phyloP scores from a whole-genome alignment of 2,797 vertebrate species.

The Chloroceryle amazona region DNA sequence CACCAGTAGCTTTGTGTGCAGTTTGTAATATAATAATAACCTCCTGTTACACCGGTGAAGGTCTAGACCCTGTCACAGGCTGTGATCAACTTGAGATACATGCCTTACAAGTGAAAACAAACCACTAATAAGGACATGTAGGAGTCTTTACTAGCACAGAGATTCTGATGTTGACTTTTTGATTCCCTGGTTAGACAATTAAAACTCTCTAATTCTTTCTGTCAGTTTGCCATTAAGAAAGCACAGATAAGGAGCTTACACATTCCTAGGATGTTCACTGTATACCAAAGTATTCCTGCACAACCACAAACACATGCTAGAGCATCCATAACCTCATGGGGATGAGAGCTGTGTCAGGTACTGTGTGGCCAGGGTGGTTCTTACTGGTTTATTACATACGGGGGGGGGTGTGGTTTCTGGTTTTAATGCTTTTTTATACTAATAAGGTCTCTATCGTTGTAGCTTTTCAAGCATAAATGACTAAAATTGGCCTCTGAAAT shows the following conservation, averaged over 20 bases:
- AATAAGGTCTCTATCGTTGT: background rate
- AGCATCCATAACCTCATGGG: background rate
- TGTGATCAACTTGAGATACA: background rate
- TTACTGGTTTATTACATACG: background rate
- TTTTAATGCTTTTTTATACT: background rate
- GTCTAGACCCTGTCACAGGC: background rate
- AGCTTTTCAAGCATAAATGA: background rate
- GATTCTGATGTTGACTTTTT: background rate
- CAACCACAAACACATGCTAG: background rate
- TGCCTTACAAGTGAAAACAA: background rate
- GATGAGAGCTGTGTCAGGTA: background rate
- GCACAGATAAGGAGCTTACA: background rate
- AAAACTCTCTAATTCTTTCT: background rate
- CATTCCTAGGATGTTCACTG: background rate
- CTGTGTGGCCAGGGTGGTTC: background rate
- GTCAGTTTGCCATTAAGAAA: background rate
- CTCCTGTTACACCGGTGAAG: background rate
- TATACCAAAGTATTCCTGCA: background rate
- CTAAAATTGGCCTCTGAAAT: background rate
- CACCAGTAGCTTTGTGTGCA: background rate
- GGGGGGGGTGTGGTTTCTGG: background rate
- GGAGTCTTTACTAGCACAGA: background rate
- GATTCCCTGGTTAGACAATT: background rate
- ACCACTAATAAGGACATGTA: background rate
- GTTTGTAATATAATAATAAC: background rate